These are phyloP conservation scores for Cotesia glomerata DNA, from an alignment of 1,140 invertebrate genomes.

Conservation along the genomic window DNA sequence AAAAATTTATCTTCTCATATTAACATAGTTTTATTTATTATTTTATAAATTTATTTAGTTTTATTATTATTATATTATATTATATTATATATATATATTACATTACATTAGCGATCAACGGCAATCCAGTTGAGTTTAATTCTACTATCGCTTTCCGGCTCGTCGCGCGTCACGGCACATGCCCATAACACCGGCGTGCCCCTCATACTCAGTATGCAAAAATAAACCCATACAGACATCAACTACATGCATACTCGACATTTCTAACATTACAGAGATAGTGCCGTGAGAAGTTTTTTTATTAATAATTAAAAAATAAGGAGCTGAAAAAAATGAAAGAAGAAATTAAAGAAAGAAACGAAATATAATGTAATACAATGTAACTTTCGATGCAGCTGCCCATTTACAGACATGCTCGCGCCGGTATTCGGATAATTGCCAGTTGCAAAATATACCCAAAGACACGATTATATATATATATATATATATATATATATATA, in stretches of 20 bases:
- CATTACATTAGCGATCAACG: not conserved
- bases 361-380: conserved; percentile 26
- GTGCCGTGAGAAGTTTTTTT: conserved; percentile 28
- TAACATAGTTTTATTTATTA: not conserved
- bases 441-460: conserved; percentile 55
- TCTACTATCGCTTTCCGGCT: conserved; percentile 52
- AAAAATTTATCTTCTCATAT: not conserved
- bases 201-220: not conserved
- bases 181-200: conserved; percentile 25
- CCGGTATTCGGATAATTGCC: conserved; percentile 47
- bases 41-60: not conserved
- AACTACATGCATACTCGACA: conserved; percentile 40
- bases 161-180: conserved; percentile 51
- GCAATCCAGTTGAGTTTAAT: not conserved
- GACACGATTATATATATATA: conserved; percentile 1
- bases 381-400: conserved; percentile 12
- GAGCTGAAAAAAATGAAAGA: too few species aligned
- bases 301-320: too few species aligned
- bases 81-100: not conserved
- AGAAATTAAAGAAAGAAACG: conserved; percentile 10
- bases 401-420: conserved; percentile 34
- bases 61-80: not conserved
- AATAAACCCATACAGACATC: conserved; percentile 39
- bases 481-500: not conserved
- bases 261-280: conserved; percentile 39